Evolutionary conservation across 2,888 invertebrate species (phyloP).

Genomic region (Xanthostigma xanthostigma): DNA sequence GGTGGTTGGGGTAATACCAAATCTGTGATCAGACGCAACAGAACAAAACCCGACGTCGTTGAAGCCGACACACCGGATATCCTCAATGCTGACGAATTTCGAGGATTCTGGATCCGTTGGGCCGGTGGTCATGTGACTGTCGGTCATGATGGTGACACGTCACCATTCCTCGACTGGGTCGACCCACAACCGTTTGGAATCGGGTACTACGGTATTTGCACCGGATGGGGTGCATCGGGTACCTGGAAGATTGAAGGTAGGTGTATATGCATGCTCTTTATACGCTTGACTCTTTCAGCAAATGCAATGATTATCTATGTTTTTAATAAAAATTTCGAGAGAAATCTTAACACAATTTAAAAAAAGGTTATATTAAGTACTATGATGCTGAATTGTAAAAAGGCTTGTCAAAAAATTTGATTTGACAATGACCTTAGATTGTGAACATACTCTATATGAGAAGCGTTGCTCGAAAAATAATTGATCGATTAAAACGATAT

Average conservation of each 20-base stretch:
- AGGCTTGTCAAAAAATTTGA: too few relatives aligned
- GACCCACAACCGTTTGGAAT: conserved; percentile 58
- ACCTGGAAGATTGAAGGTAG: conserved; percentile 70
- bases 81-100: conserved; percentile 55
- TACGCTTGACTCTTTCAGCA: too few relatives aligned
- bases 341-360: too few relatives aligned
- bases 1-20: conserved; percentile 81
- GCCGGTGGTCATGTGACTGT: conserved; percentile 36
- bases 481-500: too few relatives aligned
- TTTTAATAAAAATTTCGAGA: too few relatives aligned
- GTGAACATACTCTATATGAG: too few relatives aligned
- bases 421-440: too few relatives aligned
- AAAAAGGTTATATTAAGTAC: too few relatives aligned
- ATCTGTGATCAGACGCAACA: conserved; percentile 68
- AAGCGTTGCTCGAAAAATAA: too few relatives aligned
- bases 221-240: conserved; percentile 74
- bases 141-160: conserved; percentile 40
- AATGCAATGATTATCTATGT: too few relatives aligned
- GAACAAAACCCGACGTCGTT: conserved; percentile 56
- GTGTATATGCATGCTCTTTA: conserved; percentile 6
- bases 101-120: conserved; percentile 77
- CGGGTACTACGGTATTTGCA: conserved; percentile 64
- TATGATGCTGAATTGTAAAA: too few relatives aligned
- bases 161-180: conserved; percentile 58
- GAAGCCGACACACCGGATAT: conserved; percentile 57